Evolutionary conservation across 2,113 vertebrate genomes (phyloP), one percentile per base, ranked within the genome.

Genomic region (Datnioides undecimradiatus): DNA sequence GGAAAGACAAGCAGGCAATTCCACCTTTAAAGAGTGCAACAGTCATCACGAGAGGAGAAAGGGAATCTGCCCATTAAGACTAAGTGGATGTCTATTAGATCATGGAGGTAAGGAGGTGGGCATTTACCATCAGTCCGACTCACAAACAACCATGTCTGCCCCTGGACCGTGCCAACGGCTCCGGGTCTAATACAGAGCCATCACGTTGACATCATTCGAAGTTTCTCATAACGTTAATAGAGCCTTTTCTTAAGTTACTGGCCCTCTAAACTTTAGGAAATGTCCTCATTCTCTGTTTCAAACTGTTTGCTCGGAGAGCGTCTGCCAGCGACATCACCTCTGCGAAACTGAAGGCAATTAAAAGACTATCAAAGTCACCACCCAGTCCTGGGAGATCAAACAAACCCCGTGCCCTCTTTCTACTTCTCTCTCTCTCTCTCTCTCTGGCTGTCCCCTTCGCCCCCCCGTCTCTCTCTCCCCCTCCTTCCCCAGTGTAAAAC

Each of bases 11-110:
- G 84, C 91, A 91, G 88, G 86, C 87, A 85, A 84, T 90, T 89
- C 78, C 83, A 93, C 90, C 90, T 94, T 92, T 90, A 91, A 89
- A 91, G 90, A 88, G 89, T 89, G 90, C 90, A 89, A 89, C 83
- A 89, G 91, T 92, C 91, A 91, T 90, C 91, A 92, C 49, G 64
- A 88, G 88, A 75, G 80, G 87, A 90, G 90, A 92, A 93, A 93
- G 92, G 88, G 87, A 93, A 94, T 93, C 87, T 92, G 87, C 82
- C 89, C 91, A 94, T 93, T 94, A 94, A 92, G 87, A 89, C 89
- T 92, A 93, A 94, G 93, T 93, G 93, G 88, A 88, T 83, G 89
- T 92, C 92, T 94, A 94, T 94, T 94, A 95, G 93, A 94, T 94
- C 93, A 94, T 55, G 76, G 90, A 93, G 90, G 91, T 93, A 93